Evolutionary conservation across 2,797 vertebrate species (phyloP), one percentile per base, ranked within the genome.

Genomic region (Lepilemur septentrionalis): DNA sequence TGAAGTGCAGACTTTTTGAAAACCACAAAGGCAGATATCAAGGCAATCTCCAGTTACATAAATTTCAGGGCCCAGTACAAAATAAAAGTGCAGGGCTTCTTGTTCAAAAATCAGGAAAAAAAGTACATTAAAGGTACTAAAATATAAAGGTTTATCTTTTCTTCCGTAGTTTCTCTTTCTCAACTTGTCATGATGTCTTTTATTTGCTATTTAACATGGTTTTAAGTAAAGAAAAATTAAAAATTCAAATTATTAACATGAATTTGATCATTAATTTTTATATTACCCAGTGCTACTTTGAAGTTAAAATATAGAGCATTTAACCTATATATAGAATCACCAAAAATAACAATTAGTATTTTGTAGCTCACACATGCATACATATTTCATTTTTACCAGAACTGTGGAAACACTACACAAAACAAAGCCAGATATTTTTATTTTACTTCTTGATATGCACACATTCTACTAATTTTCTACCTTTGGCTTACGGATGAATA

Each of bases 1-100:
- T 97, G 96, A 98, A 98, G 97, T 93, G 98, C 97, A 98, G 97
- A 98, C 96, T 97, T 98, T 98, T 93, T 97, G 97, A 98, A 98
- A 98, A 98, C 95, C 95, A 97, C 97, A 98, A 98, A 98, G 97
- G 97, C 98, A 98, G 97, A 98, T 98, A 98, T 98, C 97, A 97
- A 98, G 97, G 97, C 98, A 98, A 98, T 97, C 97, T 83, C 48
- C 73, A 82, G 79, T 96, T 96, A 96, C 32, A 87, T 96, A 96
- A 95, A 86, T 83, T 92, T 23, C 43, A 83, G 50, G 57, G 81
- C 81, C 70, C 5, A 28, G 35, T 63, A 72, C 43, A 94, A 94
- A 91, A 87, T 50, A 86, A 92, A 96, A 93, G 89, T 50, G 30
- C 63, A 25, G 22, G 25, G 14, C 28, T n/a, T 11, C 35, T 93